Evolutionary conservation across 2,113 vertebrate genomes (phyloP).

Genomic region (Ctenodactylus gundi): DNA sequence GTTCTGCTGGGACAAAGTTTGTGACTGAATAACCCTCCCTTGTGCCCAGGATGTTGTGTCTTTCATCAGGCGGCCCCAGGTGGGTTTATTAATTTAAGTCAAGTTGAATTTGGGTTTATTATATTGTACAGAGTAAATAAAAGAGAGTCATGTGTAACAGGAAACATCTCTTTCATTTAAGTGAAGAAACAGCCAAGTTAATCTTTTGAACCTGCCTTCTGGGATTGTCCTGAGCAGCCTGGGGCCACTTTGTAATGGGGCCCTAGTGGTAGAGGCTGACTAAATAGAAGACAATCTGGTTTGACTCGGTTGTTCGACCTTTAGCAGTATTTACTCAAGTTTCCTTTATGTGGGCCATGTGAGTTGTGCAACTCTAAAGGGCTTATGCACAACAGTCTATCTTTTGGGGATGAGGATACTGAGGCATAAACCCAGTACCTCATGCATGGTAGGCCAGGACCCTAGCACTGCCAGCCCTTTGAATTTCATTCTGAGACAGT

Average conservation of each 20-base stretch:
- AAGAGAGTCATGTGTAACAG: not conserved
- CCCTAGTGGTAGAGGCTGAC: not conserved
- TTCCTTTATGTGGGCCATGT: not conserved
- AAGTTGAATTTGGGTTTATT: not conserved
- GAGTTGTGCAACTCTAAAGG: not conserved
- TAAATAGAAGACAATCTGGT: not conserved
- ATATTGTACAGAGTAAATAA: not conserved
- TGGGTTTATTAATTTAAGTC: not conserved
- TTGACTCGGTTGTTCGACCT: not conserved
- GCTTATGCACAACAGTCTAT: not conserved
- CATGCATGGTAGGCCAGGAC: not conserved
- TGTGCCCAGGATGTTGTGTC: not conserved
- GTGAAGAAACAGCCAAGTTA: not conserved
- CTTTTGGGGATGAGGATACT: not conserved
- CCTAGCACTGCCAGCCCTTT: not conserved
- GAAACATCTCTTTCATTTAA: not conserved
- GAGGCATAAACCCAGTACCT: not conserved
- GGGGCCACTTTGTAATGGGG: not conserved
- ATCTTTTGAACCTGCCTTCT: not conserved
- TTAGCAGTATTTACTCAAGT: not conserved
- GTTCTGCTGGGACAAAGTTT: not conserved
- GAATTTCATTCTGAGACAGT: not conserved
- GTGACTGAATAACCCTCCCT: not conserved
- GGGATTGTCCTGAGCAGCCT: not conserved
- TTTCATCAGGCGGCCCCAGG: not conserved